Base-by-base conservation (phyloP, 2,113 vertebrate genomes). In the Mugil cephalus region DNA sequence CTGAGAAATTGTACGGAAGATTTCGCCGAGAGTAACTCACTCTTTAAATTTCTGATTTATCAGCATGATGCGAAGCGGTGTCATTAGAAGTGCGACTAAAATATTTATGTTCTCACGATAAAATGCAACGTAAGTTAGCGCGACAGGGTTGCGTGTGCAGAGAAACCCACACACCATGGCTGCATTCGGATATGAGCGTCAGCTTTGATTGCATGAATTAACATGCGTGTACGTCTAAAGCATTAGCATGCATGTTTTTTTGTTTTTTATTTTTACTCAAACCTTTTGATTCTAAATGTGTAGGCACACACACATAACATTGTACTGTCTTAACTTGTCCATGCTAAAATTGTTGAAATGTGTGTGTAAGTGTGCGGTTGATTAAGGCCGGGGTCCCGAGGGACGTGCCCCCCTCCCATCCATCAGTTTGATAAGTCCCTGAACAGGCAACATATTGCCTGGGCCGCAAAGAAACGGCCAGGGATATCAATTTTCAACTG, bases 401-500 rank as follows among this genome's bases (percentile, higher is more conserved):
- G 92, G 94, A 90, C 93, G 92, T 92, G 92, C 89, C 87, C 93
- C 92, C 92, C 92, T 91, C 83, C 90, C 95, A 96, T 97, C 95
- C 93, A 97, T 98, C 95, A 97, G 92, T 91, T 93, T 96, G 95
- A 97, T 96, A 95, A 95, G 93, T 93, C 93, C 93, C 93, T 94
- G 95, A 96, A 96, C 75, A 96, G 95, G 93, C 94, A 96, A 96
- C 95, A 95, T 96, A 96, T 95, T 97, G 96, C 94, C 94, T 95
- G 94, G 95, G 95, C 95, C 93, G 14, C 61, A 78, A 64, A 92
- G 93, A 89, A 94, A 95, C 84, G 89, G 92, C 93, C 89, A 93
- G 92, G 93, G 93, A 94, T 95, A 96, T 97, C 94, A 95, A 94
- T 96, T 96, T 96, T 95, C 90, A 62, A 87, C 93, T 94, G 94